Percentiles rank a stretch among this genome's conserved stretches.
phyloP scores from a whole-genome alignment of 2,113 vertebrate genomes.

The Probosciger aterrimus region DNA sequence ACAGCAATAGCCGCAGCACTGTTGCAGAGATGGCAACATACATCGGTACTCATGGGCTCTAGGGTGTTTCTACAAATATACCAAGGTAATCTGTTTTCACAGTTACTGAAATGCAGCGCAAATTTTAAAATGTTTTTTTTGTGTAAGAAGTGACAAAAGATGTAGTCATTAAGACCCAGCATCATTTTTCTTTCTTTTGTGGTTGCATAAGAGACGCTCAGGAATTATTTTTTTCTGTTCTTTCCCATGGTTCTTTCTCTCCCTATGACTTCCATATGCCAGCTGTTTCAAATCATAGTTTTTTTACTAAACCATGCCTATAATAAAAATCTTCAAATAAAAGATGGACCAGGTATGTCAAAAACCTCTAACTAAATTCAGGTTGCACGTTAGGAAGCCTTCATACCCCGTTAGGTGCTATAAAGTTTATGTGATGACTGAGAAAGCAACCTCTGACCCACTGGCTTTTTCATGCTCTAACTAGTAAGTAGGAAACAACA shows the following conservation, averaged over 20 bases:
- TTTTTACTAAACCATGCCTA: background rate
- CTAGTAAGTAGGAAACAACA: constrained; percentile 67
- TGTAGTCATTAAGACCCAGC: background rate
- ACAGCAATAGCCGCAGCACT: background rate
- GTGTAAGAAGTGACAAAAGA: constrained; percentile 28
- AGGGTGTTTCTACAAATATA: background rate
- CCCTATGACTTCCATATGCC: background rate
- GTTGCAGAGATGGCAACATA: background rate
- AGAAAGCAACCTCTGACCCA: constrained; percentile 55
- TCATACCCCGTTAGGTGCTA: background rate
- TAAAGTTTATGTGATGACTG: constrained; percentile 13
- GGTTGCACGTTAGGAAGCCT: constrained; percentile 14
- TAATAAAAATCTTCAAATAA: constrained; percentile 10
- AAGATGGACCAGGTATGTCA: background rate
- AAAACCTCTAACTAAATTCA: constrained; percentile 34
- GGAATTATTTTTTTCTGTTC: background rate
- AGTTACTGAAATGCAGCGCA: constrained; percentile 37
- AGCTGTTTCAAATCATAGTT: background rate
- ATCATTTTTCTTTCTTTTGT: constrained; percentile 31
- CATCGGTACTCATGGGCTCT: background rate
- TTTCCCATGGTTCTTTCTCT: background rate
- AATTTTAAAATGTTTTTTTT: constrained; percentile 18
- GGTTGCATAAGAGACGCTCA: background rate
- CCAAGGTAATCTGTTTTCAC: constrained; percentile 36
- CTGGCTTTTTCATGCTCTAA: constrained; percentile 63